Base-by-base conservation (phyloP, 2,888 invertebrate species). In the Muscina levida region DNA sequence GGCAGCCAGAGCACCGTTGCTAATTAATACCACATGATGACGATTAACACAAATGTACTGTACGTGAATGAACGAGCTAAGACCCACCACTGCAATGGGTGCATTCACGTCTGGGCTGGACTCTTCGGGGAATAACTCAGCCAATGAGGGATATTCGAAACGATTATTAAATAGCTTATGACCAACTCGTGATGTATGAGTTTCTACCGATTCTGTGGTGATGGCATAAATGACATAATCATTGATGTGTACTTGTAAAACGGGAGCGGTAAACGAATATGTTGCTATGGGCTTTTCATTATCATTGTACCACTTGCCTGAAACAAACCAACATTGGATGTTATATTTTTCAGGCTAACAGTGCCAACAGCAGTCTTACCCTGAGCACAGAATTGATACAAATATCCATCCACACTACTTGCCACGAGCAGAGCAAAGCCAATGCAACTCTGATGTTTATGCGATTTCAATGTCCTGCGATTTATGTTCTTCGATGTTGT, bases 141-240 rank as follows among this genome's bases (percentile, higher is more conserved):
- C 87, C 39, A 89, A 85, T 62, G 87, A 86, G 56, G 90, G 90
- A 82, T 90, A 90, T 82, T 91, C 90, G 72, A 89, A 90, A 13
- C 89, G 88, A 84, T 89, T 90, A 42, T 92, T 91, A 68, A 93
- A 92, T 1, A 94, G 87, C 80, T 93, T 92, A 85, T 94, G 93
- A 0, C 94, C 93, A 68, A 93, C 92, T 57, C 94, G 91, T 22
- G 93, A 91, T 0, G 95, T 95, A 85, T 95, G 96, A 0, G 95
- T 94, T 89, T 96, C 95, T 51, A 96, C 91, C 0, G 95, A 95
- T 74, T 93, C 94, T 80, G 94, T 94, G 0, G 95, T 95, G 17
- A 95, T 89, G 0, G 95, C 95, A 87, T 95, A 95, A n/a, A 95
- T 88, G 62, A 93, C 92, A 79, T 93, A 93, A 83, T 93, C 92